Evolutionary conservation across 1,140 invertebrate genomes (phyloP).

Genomic region (Schlechtendalia chinensis): DNA sequence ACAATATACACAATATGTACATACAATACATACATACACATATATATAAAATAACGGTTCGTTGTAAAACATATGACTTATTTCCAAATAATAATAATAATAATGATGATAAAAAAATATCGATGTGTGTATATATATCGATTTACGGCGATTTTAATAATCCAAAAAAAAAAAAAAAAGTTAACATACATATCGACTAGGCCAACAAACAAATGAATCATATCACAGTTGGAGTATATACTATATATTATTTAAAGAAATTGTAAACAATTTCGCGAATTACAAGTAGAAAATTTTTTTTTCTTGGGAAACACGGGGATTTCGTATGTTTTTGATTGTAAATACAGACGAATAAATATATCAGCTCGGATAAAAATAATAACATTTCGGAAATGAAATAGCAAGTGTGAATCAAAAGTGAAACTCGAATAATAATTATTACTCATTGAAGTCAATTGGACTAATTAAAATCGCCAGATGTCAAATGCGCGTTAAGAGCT

Average conservation of each 20-base stretch:
- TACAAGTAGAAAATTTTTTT: background rate
- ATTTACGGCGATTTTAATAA: conserved; percentile 46
- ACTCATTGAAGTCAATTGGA: conserved; percentile 46
- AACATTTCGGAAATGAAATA: background rate
- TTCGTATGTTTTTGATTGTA: too few relatives aligned
- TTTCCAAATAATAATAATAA: conserved; percentile 20
- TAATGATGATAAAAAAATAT: too few relatives aligned
- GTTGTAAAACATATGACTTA: conserved; percentile 30
- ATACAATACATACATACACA: conserved; percentile 28
- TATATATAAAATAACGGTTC: conserved; percentile 26
- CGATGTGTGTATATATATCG: background rate
- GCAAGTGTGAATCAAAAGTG: conserved; percentile 13
- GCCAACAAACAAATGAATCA: conserved; percentile 49
- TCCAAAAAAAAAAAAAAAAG: conserved; percentile 2
- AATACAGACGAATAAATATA: too few relatives aligned
- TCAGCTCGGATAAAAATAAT: background rate
- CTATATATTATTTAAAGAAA: conserved; percentile 29
- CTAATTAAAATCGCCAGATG: conserved; percentile 48
- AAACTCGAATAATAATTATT: conserved; percentile 40
- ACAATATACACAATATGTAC: conserved; percentile 32
- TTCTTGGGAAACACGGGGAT: too few relatives aligned
- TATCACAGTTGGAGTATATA: conserved; percentile 42
- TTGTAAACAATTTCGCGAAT: background rate
- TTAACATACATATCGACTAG: conserved; percentile 38
- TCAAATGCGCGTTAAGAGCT: background rate